These are phyloP conservation scores for Oxycera nigricornis DNA, from an alignment of 2,888 invertebrate genomes.

Conservation along the genomic window DNA sequence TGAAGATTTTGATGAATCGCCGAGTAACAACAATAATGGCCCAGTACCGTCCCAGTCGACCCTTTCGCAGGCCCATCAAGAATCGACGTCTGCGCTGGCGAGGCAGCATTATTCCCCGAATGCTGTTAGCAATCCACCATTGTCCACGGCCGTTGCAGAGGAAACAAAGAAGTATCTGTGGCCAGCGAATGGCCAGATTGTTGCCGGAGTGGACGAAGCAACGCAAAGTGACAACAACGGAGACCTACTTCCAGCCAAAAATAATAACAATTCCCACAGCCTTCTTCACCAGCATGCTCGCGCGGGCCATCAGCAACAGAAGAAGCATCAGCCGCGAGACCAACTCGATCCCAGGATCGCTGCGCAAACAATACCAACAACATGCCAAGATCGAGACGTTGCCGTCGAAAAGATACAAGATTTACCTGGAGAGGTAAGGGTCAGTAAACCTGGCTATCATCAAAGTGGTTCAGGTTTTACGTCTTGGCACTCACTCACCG, in stretches of 20 bases:
- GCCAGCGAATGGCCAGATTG: not conserved
- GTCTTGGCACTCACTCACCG: too few relatives aligned
- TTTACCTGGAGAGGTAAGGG: constrained; percentile 47
- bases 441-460: constrained; percentile 46
- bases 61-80: not conserved
- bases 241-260: constrained; percentile 45
- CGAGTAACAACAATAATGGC: constrained; percentile 26
- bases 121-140: not conserved
- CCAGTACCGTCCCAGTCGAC: not conserved
- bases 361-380: constrained; percentile 18
- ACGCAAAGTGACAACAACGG: constrained; percentile 40
- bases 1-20: constrained; percentile 18
- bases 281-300: not conserved
- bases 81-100: not conserved
- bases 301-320: constrained; percentile 23
- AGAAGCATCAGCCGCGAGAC: constrained; percentile 19
- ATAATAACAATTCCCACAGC: constrained; percentile 29
- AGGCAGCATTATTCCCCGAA: not conserved
- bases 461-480: constrained; percentile 38
- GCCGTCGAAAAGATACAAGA: constrained; percentile 34
- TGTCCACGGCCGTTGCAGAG: not conserved
- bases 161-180: not conserved
- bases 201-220: not conserved
- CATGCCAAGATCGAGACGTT: constrained; percentile 19
- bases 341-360: constrained; percentile 10